Evolutionary conservation across 2,888 invertebrate genomes (phyloP), one percentile per base, ranked within the genome.

Genomic region (Chymomyza fuscimana): DNA sequence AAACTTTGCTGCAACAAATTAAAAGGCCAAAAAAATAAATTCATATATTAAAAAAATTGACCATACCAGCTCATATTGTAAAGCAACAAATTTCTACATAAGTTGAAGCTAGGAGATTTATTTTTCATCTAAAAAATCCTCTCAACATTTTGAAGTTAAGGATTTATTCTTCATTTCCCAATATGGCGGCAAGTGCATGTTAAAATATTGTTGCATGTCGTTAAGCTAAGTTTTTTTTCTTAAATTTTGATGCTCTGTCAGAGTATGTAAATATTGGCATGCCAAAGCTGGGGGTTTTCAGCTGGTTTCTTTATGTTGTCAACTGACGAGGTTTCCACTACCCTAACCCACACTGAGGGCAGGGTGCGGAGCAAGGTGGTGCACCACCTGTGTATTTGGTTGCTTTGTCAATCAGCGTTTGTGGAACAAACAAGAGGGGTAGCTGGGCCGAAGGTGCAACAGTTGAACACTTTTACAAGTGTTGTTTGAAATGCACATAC

Each of bases 351-450:
- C 32, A 9, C 32, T 32, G 32, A 3, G 7, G 51, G 51, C 6
- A 5, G 9, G 51, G 51, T 1, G 51, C 1, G 1, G 16, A 15
- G 51, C n/a, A 0, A 16, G 51, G 2, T 6, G 16, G 15, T 51
- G 15, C 54, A 9, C 5, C 54, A 22, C 63, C 56, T 51, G 61
- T 36, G 29, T 60, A 54, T 40, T n/a, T 67, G 68, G 36, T 63
- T 75, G 68, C 73, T 83, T 86, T 83, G 86, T 83, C 86, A 83
- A 83, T 83, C 82, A 83, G 73, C 70, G 61, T 36, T 60, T 15
- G 58, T 25, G 6, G 58, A n/a, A 15, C 16, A 54, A 54, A 16
- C n/a, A 51, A 51, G 16, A 51, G 32, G 32, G 32, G 32, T 32
- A 32, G 32, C 32, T n/a, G 54, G 19, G 22, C 15, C 54, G 19